phyloP scores from a whole-genome alignment of 2,113 vertebrate genomes.

The Chauna torquata region DNA sequence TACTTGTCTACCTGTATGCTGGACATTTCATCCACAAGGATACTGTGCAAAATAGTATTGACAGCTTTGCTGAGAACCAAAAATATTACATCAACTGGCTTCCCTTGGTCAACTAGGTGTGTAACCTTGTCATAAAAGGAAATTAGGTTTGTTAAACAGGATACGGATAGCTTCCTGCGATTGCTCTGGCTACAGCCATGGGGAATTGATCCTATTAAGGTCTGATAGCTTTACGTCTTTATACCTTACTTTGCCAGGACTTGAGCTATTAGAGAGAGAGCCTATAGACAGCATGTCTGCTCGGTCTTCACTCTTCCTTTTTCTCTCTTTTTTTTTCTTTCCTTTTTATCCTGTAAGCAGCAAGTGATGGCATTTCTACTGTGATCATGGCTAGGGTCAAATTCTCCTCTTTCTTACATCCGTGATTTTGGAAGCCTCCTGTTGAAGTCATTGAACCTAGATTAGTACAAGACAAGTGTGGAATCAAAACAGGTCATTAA shows the following conservation, averaged over 20 bases:
- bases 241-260: not conserved
- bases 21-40: too few species aligned
- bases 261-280: accelerated
- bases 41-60: too few species aligned
- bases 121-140: too few species aligned
- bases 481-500: not conserved
- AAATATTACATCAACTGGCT: too few species aligned
- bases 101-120: too few species aligned
- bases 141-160: too few species aligned
- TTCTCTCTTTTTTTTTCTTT: not conserved
- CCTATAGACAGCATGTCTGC: accelerated
- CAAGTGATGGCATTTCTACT: not conserved
- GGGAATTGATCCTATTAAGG: not conserved
- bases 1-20: too few species aligned
- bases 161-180: not conserved
- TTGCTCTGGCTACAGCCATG: accelerated
- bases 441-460: not conserved
- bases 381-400: not conserved
- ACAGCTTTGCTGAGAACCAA: too few species aligned
- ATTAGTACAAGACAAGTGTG: not conserved
- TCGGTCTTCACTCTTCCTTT: not conserved
- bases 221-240: accelerated
- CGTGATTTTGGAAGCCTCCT: not conserved
- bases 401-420: not conserved
- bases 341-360: accelerated